Percentiles rank a stretch among this genome's conserved stretches.
Evolutionary conservation across 2,888 invertebrate species (phyloP).

Genomic region (Tachina fera): DNA sequence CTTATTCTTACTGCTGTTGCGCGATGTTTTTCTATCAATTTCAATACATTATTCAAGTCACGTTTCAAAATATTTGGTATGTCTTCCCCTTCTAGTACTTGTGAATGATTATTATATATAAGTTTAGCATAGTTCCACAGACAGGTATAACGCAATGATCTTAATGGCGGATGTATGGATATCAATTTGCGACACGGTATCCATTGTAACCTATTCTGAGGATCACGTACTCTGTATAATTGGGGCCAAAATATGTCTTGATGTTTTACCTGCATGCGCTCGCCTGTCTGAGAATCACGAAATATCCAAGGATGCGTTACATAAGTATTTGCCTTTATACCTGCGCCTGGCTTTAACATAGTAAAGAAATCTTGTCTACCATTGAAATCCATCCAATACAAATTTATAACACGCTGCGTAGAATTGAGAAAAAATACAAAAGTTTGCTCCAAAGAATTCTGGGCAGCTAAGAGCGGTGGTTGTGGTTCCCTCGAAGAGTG

Average conservation of each 20-base stretch:
- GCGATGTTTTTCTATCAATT: constrained; percentile 73
- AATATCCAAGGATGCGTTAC: constrained; percentile 94
- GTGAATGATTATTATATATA: constrained; percentile 56
- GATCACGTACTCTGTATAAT: constrained; percentile 77
- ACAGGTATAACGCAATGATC: constrained; percentile 77
- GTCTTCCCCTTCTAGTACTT: constrained; percentile 63
- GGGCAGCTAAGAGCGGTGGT: constrained; percentile 56
- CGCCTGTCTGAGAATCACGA: constrained; percentile 87
- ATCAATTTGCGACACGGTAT: constrained; percentile 75
- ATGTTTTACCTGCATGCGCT: constrained; percentile 84
- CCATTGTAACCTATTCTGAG: constrained; percentile 73
- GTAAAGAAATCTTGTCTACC: constrained; percentile 86
- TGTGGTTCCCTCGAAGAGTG: constrained; percentile 31
- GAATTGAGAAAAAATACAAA: constrained; percentile 86
- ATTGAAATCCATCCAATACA: constrained; percentile 90
- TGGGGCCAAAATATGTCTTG: constrained; percentile 83
- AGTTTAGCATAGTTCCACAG: constrained; percentile 75
- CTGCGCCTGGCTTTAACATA: constrained; percentile 84
- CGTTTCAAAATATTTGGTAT: constrained; percentile 77
- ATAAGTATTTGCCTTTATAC: constrained; percentile 87
- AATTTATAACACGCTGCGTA: constrained; percentile 83
- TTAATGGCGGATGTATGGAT: constrained; percentile 79
- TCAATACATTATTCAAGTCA: constrained; percentile 73
- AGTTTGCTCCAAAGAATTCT: constrained; percentile 79
- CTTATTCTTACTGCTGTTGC: constrained; percentile 61